phyloP scores from a whole-genome alignment of 2,113 vertebrate species.

The Tylochromis polylepis region DNA sequence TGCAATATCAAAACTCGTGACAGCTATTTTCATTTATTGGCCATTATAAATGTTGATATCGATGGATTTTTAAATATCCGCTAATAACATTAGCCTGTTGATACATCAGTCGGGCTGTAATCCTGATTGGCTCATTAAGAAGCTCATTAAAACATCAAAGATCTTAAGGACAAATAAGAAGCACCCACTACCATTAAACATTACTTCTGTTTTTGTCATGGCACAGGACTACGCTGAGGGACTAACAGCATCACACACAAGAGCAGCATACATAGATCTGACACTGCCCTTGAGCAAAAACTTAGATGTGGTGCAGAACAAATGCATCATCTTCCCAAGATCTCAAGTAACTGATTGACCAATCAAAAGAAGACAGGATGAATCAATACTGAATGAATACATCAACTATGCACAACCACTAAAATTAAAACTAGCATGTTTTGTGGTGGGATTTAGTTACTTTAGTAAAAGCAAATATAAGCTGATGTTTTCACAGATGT shows the following conservation, averaged over 20 bases:
- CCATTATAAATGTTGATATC: neutral
- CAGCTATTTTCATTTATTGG: neutral
- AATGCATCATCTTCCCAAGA: neutral
- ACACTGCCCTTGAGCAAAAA: neutral
- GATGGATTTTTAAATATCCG: neutral
- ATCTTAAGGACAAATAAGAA: neutral
- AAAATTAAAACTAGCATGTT: neutral
- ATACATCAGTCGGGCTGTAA: neutral
- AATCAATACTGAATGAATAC: neutral
- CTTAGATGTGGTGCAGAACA: neutral
- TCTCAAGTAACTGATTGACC: neutral
- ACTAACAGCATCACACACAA: neutral
- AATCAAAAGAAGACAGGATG: neutral
- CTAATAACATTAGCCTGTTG: neutral
- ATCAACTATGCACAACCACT: neutral
- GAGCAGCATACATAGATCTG: neutral
- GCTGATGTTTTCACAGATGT: constrained; percentile 53
- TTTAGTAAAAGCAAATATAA: neutral
- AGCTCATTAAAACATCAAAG: neutral
- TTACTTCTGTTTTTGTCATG: neutral
- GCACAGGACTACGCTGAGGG: neutral
- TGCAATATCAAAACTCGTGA: neutral
- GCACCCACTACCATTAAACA: neutral
- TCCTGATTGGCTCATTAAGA: neutral
- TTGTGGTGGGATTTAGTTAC: neutral